Evolutionary conservation across 2,888 invertebrate species (phyloP).

Genomic region (Hirtodrosophila duncani): DNA sequence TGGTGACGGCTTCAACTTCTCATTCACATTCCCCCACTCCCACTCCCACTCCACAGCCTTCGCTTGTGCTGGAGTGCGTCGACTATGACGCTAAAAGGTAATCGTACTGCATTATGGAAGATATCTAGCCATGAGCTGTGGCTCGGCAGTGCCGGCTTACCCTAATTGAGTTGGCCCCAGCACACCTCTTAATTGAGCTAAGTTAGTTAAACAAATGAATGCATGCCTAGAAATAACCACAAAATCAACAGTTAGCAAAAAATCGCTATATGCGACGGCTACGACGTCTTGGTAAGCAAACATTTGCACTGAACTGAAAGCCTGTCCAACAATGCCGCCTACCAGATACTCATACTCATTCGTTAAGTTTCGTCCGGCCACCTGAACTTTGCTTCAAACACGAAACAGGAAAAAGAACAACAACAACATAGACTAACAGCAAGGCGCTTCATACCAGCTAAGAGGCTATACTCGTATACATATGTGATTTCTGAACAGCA

Average conservation of each 20-base stretch:
- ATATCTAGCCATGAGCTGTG: conserved; percentile 31
- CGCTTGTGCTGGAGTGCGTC: not conserved
- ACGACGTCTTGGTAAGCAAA: conserved; percentile 23
- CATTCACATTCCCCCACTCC: not conserved
- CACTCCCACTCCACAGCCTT: too few species aligned
- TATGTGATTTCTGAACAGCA: too few species aligned
- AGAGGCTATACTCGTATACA: too few species aligned
- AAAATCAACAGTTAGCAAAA: conserved; percentile 59
- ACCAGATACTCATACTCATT: too few species aligned
- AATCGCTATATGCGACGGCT: conserved; percentile 35
- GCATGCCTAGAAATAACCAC: conserved; percentile 46
- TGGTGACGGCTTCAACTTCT: conserved; percentile 20
- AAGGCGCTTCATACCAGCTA: too few species aligned
- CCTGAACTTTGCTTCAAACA: too few species aligned
- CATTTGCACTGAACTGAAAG: too few species aligned
- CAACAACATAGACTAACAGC: too few species aligned
- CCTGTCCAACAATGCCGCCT: too few species aligned
- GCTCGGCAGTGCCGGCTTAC: conserved; percentile 24
- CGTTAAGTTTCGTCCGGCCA: too few species aligned
- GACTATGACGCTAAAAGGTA: conserved; percentile 30
- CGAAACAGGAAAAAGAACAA: too few species aligned
- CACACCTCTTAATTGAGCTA: conserved; percentile 60
- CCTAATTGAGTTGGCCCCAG: conserved; percentile 54
- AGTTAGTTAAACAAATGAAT: conserved; percentile 10
- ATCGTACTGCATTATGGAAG: conserved; percentile 44